Percentiles rank a stretch among this genome's conserved stretches.
Conservation (phyloP, 1,140 invertebrate species). For the Orchestia grillus region DNA sequence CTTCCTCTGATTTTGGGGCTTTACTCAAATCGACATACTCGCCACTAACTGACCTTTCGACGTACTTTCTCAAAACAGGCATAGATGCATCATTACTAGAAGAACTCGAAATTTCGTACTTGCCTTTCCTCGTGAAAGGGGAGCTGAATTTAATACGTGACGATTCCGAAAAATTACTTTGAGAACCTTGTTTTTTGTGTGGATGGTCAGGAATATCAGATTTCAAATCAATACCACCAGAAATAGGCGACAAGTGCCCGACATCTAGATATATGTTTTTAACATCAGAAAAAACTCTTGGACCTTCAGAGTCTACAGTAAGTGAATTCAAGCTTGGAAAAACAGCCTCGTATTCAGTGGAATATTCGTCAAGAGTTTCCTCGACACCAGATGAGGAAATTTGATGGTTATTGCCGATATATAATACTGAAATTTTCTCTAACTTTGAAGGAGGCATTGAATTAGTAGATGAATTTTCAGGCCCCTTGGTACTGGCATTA, state of each 20-base stretch:
- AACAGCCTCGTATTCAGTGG: not conserved
- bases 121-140: not conserved
- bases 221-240: not conserved
- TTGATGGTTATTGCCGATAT: too few species aligned
- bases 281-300: slow-evolving; percentile 6
- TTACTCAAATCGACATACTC: not conserved
- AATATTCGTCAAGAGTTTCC: not conserved
- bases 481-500: too few species aligned
- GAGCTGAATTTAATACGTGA: slow-evolving; percentile 8
- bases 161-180: not conserved
- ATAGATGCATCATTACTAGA: not conserved
- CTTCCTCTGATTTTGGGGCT: not conserved
- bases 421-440: too few species aligned
- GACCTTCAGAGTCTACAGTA: slow-evolving; percentile 35
- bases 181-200: not conserved
- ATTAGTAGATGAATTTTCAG: too few species aligned
- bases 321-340: not conserved
- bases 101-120: not conserved
- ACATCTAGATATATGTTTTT: slow-evolving; percentile 13
- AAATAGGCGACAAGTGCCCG: not conserved
- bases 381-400: too few species aligned
- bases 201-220: not conserved
- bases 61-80: not conserved
- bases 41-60: not conserved
- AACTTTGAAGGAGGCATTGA: too few species aligned